phyloP scores from a whole-genome alignment of 2,113 vertebrate genomes.

The Ammodytes marinus region DNA sequence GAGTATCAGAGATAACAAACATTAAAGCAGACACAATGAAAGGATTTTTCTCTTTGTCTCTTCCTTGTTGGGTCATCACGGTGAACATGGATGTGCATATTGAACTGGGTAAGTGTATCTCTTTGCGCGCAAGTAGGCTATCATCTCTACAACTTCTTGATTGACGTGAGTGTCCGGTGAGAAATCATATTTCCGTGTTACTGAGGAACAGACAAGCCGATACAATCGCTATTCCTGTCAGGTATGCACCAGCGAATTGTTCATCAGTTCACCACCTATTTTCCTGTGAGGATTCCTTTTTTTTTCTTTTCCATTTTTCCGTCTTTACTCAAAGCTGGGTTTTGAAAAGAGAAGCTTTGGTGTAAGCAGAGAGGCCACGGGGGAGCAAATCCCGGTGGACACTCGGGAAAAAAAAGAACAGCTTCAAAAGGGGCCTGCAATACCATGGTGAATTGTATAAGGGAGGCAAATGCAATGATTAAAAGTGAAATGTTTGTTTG shows the following conservation, averaged over 20 bases:
- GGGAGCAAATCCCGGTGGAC: constrained; percentile 83
- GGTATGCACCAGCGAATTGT: constrained; percentile 81
- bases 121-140: constrained; percentile 15
- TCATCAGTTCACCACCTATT: constrained; percentile 84
- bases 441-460: constrained; percentile 79
- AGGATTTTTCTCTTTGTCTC: neutral
- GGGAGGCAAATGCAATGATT: constrained; percentile 84
- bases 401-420: constrained; percentile 82
- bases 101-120: constrained; percentile 15
- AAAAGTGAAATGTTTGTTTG: constrained; percentile 89
- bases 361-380: constrained; percentile 83
- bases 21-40: constrained; percentile 5
- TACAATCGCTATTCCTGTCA: constrained; percentile 84
- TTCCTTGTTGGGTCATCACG: constrained; percentile 9
- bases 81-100: neutral
- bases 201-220: constrained; percentile 71
- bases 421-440: constrained; percentile 84
- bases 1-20: constrained; percentile 6
- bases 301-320: constrained; percentile 61
- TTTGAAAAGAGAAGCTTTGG: constrained; percentile 85
- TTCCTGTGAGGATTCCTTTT: constrained; percentile 73
- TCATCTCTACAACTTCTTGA: constrained; percentile 69
- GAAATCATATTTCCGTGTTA: constrained; percentile 72
- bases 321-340: constrained; percentile 82
- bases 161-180: constrained; percentile 77